Conservation (phyloP, 2,113 vertebrate genomes). For the Axis porcinus region DNA sequence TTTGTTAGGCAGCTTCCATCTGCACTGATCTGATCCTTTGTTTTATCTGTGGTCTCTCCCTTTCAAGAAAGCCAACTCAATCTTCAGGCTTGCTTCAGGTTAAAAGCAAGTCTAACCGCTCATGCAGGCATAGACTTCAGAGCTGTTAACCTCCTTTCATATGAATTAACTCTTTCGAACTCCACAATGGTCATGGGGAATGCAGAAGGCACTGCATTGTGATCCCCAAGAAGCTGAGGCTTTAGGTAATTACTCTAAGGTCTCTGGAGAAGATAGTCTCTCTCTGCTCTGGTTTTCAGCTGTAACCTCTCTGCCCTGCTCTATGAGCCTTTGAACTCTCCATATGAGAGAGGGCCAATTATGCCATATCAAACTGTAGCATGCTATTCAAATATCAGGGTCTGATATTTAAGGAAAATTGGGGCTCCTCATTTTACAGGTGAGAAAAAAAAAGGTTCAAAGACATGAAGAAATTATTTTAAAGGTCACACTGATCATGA, state of each 20-base stretch:
- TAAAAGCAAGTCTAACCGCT: conserved; percentile 3
- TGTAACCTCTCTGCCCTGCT: background rate
- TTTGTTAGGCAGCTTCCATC: background rate
- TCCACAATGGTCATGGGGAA: background rate
- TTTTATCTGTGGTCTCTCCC: background rate
- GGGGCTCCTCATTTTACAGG: background rate
- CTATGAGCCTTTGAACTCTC: background rate
- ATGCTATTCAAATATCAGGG: background rate
- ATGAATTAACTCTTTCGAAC: background rate
- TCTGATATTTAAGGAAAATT: background rate
- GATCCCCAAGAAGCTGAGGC: background rate
- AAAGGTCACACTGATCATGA: background rate
- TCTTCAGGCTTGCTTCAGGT: background rate
- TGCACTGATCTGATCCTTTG: background rate
- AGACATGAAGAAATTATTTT: background rate
- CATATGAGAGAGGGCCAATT: background rate
- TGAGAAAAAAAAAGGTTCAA: background rate
- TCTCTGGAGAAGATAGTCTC: background rate
- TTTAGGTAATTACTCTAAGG: background rate
- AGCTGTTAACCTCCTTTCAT: background rate
- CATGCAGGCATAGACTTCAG: background rate
- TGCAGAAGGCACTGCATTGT: background rate
- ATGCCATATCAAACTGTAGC: background rate
- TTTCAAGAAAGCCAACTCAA: background rate
- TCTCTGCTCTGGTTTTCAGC: background rate